Percentiles rank a stretch among this genome's conserved stretches.
Conservation (phyloP, 2,888 invertebrate species). For the Matsumyia berberina region DNA sequence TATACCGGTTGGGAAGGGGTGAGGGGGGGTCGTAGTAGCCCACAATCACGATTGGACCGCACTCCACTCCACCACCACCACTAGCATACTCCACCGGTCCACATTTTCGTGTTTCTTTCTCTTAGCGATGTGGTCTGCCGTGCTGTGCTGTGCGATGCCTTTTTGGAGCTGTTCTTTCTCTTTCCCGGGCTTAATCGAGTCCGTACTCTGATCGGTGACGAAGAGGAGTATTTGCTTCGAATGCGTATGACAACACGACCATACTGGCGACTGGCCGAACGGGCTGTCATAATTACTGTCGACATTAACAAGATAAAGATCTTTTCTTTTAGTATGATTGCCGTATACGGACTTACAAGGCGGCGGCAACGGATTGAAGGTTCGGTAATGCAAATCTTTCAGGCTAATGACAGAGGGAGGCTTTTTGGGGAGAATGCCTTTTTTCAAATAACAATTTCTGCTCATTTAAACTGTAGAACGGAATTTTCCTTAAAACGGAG, state of each 20-base stretch:
- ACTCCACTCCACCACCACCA: neutral
- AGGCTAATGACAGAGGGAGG: constrained; percentile 22
- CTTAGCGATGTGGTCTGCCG: constrained; percentile 21
- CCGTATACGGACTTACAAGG: constrained; percentile 5
- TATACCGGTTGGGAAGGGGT: constrained; percentile 69
- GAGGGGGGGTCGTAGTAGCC: constrained; percentile 37
- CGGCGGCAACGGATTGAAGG: constrained; percentile 5
- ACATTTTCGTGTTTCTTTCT: constrained; percentile 55
- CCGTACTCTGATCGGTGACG: constrained; percentile 19
- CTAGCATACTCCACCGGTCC: neutral
- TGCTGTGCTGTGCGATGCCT: constrained; percentile 8
- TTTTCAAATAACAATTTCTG: constrained; percentile 4
- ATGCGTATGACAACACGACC: constrained; percentile 41
- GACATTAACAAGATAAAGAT: constrained; percentile 53
- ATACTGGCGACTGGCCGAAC: constrained; percentile 21
- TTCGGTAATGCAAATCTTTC: constrained; percentile 6
- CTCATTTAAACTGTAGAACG: neutral
- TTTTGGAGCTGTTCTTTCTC: constrained; percentile 66
- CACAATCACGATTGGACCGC: constrained; percentile 21
- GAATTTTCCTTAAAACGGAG: neutral
- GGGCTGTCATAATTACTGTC: constrained; percentile 58
- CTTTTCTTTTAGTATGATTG: constrained; percentile 26
- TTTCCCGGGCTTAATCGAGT: constrained; percentile 32
- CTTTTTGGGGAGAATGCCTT: constrained; percentile 2
- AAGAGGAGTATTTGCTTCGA: constrained; percentile 33